Percentiles rank a stretch among this genome's conserved stretches.
These are phyloP conservation scores for Enteromius anoplus DNA, from an alignment of 2,797 vertebrate species.

Conservation along the genomic window DNA sequence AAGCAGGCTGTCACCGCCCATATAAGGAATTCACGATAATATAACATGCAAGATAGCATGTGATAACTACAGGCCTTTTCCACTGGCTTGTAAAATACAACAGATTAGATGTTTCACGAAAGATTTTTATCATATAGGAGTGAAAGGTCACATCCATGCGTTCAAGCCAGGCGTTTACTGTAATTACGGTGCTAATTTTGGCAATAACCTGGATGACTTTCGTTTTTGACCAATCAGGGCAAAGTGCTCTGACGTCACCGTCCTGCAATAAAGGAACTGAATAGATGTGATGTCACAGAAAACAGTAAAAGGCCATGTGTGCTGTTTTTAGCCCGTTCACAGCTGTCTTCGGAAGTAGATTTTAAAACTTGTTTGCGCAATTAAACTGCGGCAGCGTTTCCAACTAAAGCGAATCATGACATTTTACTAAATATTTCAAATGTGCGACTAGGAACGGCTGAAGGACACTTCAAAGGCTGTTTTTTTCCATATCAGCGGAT, in stretches of 20 bases:
- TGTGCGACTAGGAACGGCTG: background rate
- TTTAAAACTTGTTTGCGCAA: background rate
- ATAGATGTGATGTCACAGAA: slow-evolving; percentile 33
- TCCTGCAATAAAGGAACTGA: background rate
- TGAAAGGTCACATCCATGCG: slow-evolving; percentile 25
- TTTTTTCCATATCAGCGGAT: slow-evolving; percentile 56
- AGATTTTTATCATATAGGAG: background rate
- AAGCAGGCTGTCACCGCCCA: background rate
- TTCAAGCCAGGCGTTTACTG: background rate
- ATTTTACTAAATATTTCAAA: background rate
- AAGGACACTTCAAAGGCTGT: slow-evolving; percentile 50
- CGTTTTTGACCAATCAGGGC: background rate
- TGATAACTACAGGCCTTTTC: slow-evolving; percentile 4
- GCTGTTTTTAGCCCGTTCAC: background rate
- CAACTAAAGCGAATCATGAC: background rate
- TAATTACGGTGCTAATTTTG: slow-evolving; percentile 2
- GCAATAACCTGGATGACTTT: background rate
- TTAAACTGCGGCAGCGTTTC: background rate
- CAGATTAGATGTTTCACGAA: background rate
- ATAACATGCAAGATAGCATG: background rate
- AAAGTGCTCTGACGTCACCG: background rate
- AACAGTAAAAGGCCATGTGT: background rate
- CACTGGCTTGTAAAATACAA: slow-evolving; percentile 8
- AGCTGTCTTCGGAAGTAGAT: background rate
- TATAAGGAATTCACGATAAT: background rate